Base-by-base conservation (phyloP, 2,888 invertebrate species). In the Eucera pruinosa region DNA sequence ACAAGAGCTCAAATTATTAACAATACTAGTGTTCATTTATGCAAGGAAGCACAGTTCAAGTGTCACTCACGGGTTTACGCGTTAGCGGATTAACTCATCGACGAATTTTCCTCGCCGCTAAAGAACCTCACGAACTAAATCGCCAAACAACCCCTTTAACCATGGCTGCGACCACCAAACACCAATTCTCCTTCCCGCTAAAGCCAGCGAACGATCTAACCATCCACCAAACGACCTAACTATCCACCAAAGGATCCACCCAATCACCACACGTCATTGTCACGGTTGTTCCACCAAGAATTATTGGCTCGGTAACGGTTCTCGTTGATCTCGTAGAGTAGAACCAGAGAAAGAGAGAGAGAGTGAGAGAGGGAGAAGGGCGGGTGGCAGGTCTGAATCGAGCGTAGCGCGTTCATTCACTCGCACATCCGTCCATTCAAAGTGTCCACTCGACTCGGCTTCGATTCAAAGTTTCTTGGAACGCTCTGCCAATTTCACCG, bases 381-480 rank as follows among this genome's bases (percentile, higher is more conserved):
- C 23, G 25, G 33, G 45, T 47, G 66, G 47, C 7, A 23, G 47
- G 7, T 55, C 62, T 45, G 64, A 30, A 52, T 52, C 41, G 47
- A 66, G 36, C 58, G 57, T 18, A 36, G 18, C 58, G 54, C 66
- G 80, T 86, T 87, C 88, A 88, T 89, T 89, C 88, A 88, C 67
- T 76, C 83, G 67, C 70, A 80, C 81, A 80, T 83, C 75, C 72
- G 80, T 76, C 79, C 82, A 80, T 82, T 81, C 81, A 80, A 79
- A 76, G 78, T 75, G 84, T 81, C 78, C 78, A 80, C 88, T 88
- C 89, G 84, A 85, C 88, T 90, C 89, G 89, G 90, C 89, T 90
- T 89, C 88, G 89, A 90, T 90, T 91, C 90, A 91, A 90, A 89
- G 87, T 89, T 88, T 89, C 89, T 86, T 81, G 86, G 89, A 86